Evolutionary conservation across 2,888 invertebrate genomes (phyloP).

Genomic region (Trilocha varians): DNA sequence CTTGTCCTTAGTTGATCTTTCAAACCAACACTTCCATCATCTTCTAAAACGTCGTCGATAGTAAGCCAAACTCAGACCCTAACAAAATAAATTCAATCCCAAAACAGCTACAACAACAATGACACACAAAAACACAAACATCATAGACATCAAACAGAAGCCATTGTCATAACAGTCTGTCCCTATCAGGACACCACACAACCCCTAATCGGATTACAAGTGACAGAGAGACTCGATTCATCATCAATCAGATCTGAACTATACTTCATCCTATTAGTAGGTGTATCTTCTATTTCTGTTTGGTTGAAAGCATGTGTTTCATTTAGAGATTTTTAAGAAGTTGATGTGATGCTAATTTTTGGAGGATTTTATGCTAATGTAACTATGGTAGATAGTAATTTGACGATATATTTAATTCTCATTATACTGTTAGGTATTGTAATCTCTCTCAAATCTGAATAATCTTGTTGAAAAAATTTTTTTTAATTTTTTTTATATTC

Average conservation of each 20-base stretch:
- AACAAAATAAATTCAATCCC: background rate
- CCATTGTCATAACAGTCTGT: constrained; percentile 14
- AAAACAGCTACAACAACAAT: background rate
- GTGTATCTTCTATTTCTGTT: background rate
- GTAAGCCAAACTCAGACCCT: no score
- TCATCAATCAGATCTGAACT: constrained; percentile 19
- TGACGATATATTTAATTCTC: no score
- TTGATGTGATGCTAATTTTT: background rate
- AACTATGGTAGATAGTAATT: no score
- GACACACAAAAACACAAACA: constrained; percentile 12
- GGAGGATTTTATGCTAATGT: no score
- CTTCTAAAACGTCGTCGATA: no score
- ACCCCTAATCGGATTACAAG: constrained; percentile 39
- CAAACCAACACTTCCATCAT: no score
- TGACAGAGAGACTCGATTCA: constrained; percentile 43
- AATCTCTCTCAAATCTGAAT: no score
- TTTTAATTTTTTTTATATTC: no score
- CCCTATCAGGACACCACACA: constrained; percentile 7
- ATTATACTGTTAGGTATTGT: no score
- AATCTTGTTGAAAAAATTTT: no score
- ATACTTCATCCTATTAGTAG: background rate
- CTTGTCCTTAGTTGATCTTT: no score
- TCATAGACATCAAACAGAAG: constrained; percentile 22
- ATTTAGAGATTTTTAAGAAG: no score
- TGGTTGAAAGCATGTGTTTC: background rate